These are phyloP conservation scores for Gymnocheta viridis DNA, from an alignment of 2,888 invertebrate species.

Conservation along the genomic window DNA sequence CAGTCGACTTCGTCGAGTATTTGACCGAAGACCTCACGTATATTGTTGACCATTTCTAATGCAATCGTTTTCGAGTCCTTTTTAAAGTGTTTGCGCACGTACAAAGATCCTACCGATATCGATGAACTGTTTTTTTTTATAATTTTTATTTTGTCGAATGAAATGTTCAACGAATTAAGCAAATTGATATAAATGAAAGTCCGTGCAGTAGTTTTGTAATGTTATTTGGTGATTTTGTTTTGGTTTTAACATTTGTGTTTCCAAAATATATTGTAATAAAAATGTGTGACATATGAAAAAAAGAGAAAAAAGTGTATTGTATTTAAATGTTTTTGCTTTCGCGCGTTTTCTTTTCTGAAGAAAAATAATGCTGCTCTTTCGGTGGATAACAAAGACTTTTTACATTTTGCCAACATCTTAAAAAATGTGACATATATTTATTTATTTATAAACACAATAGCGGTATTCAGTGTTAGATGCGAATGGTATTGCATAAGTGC, in stretches of 20 bases:
- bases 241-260: constrained; percentile 3
- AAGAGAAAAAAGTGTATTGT: constrained; percentile 50
- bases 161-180: background rate
- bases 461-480: no score
- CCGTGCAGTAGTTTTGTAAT: background rate
- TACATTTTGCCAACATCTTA: no score
- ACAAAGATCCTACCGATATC: constrained; percentile 91
- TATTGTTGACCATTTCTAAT: constrained; percentile 93
- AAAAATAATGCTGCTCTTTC: background rate
- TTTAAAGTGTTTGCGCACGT: constrained; percentile 93
- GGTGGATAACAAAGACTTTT: no score
- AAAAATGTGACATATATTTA: no score
- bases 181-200: background rate
- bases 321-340: background rate
- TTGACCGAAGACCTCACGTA: constrained; percentile 90
- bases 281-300: constrained; percentile 29
- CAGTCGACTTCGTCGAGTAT: constrained; percentile 91
- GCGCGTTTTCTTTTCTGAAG: no score
- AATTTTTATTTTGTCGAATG: background rate
- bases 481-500: no score
- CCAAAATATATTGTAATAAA: constrained; percentile 22
- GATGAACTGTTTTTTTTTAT: constrained; percentile 84
- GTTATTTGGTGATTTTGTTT: constrained; percentile 35
- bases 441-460: no score
- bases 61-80: constrained; percentile 92